These are phyloP conservation scores for Drosophila nigrodunni DNA, from an alignment of 1,140 invertebrate species.

Conservation along the genomic window DNA sequence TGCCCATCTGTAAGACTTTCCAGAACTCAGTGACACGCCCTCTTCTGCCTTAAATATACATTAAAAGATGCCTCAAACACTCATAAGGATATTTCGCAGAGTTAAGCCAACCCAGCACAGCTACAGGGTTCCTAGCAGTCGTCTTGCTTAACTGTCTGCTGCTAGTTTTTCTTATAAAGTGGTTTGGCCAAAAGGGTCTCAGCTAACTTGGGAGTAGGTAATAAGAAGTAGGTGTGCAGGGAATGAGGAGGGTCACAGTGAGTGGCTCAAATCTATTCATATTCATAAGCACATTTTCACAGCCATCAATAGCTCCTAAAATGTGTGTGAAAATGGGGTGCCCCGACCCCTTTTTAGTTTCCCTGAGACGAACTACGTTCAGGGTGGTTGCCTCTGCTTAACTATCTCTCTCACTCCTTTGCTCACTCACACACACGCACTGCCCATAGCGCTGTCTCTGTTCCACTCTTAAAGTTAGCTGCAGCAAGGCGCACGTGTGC, in stretches of 20 bases:
- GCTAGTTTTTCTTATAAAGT: background rate
- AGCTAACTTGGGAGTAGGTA: slow-evolving; percentile 36
- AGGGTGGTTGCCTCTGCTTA: slow-evolving; percentile 56
- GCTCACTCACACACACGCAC: background rate
- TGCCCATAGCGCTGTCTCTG: background rate
- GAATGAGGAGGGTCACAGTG: background rate
- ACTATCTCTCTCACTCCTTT: background rate
- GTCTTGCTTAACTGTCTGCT: too few species aligned
- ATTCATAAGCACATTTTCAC: slow-evolving; percentile 77
- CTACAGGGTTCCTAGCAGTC: too few species aligned
- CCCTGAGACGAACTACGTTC: slow-evolving; percentile 43
- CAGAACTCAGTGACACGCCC: too few species aligned
- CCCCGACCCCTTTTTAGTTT: slow-evolving; percentile 11
- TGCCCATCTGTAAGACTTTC: too few species aligned
- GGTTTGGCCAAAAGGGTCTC: slow-evolving; percentile 20
- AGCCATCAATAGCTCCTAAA: slow-evolving; percentile 78
- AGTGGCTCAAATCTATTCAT: slow-evolving; percentile 57
- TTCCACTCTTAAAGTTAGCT: slow-evolving; percentile 9
- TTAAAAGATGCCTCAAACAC: too few species aligned
- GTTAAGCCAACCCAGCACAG: too few species aligned
- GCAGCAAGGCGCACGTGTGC: slow-evolving; percentile 62
- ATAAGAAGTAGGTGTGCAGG: too few species aligned
- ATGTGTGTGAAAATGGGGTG: slow-evolving; percentile 76
- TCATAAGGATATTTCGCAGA: too few species aligned
- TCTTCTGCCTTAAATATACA: too few species aligned